These are phyloP conservation scores for Ladona fulva DNA, from an alignment of 1,140 invertebrate genomes.

Conservation along the genomic window DNA sequence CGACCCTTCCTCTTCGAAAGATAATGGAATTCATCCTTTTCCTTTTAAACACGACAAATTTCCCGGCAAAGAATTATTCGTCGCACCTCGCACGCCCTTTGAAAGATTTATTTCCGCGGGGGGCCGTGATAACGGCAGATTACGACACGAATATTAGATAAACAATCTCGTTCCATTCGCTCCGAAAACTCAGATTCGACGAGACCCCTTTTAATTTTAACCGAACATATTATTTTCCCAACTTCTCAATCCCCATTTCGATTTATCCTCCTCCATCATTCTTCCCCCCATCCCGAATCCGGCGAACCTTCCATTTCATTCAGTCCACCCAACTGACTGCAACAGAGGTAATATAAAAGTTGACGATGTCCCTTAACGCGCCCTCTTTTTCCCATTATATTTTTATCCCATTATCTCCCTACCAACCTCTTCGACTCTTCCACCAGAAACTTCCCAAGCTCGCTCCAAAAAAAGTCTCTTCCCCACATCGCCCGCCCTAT, in stretches of 20 bases:
- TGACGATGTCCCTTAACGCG: slow-evolving; percentile 7
- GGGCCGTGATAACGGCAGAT: background rate
- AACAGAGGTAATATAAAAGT: slow-evolving; percentile 2
- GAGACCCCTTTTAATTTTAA: background rate
- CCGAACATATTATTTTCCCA: background rate
- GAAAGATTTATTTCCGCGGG: no score
- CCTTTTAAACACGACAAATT: no score
- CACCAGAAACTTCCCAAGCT: background rate
- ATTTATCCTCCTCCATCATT: background rate
- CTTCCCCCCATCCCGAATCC: background rate
- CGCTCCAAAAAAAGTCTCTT: background rate
- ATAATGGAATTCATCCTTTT: no score
- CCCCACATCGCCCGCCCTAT: background rate
- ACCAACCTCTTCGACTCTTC: background rate
- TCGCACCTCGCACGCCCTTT: no score
- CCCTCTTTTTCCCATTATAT: background rate
- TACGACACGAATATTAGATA: background rate
- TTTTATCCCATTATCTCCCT: background rate
- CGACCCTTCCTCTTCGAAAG: no score
- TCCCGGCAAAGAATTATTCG: no score
- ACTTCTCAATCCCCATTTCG: background rate
- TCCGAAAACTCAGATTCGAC: background rate
- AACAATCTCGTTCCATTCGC: background rate
- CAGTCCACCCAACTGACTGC: background rate
- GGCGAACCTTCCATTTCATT: background rate